Base-by-base conservation (phyloP, 2,888 invertebrate genomes). In the Trachelus stipa region DNA sequence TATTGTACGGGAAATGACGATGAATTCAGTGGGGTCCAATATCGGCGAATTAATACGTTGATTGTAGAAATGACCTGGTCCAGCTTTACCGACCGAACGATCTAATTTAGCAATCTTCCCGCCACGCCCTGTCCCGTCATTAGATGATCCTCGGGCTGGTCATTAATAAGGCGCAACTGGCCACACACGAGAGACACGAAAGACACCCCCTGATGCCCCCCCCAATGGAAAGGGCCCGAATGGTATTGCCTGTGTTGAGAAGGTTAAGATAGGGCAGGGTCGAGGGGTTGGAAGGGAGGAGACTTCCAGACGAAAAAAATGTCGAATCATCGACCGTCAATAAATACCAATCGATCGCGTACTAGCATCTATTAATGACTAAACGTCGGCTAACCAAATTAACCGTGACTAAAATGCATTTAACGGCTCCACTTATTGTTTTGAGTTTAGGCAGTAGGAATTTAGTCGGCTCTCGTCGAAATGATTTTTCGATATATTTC, bases 401-500 rank as follows among this genome's bases (percentile, higher is more conserved):
- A 91, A 90, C 90, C 88, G 87, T 90, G 89, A 90, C 90, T 88
- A 91, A 90, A 90, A 84, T 87, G 85, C 90, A 87, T 90, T 90
- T 87, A 85, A 86, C 83, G 81, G 83, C 76, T 81, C 76, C 56
- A 56, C 40, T 75, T 40, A 31, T 31, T 75, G 40, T 75, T 75
- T 31, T 31, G 69, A 69, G 69, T 30, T 69, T 33, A 6, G 69
- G 69, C 69, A 33, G 31, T 15, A 40, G 40, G 40, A 40, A 40
- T 40, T 40, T 40, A 40, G 40, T 40, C 15, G 40, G 15, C 15
- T 6, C 15, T 40, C 15, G 40, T 15, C 15, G 15, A 40, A 40
- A 40, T 40, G 40, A 40, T 15, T 40, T 40, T 40, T 40, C 15
- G 40, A 15, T 15, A 40, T 15, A 40, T 40, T 40, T 40, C 6